phyloP scores from a whole-genome alignment of 2,113 vertebrate genomes.

The Psittacula cyanocephala region DNA sequence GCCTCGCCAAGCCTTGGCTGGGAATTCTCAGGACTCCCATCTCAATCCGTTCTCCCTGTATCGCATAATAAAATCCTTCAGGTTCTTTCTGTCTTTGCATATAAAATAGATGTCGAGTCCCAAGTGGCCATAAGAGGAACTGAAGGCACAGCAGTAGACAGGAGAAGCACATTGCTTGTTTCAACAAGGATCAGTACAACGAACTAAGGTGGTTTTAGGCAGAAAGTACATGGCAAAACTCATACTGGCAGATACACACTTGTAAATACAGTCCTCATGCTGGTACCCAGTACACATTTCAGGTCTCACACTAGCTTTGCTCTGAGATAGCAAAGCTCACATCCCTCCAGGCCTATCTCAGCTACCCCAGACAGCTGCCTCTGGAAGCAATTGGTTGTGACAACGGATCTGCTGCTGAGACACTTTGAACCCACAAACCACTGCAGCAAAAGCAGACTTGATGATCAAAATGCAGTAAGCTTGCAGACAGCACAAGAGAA shows the following conservation, averaged over 20 bases:
- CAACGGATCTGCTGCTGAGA: not conserved
- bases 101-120: not conserved
- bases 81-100: not conserved
- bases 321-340: not conserved
- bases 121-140: not conserved
- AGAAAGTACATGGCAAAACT: rapidly evolving
- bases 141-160: not conserved
- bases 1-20: not conserved
- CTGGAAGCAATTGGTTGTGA: not conserved
- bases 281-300: rapidly evolving
- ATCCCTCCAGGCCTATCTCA: not conserved
- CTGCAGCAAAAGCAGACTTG: rapidly evolving
- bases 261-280: rapidly evolving
- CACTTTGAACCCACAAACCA: not conserved
- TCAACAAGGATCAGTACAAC: rapidly evolving
- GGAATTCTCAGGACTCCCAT: slow-evolving; percentile 8
- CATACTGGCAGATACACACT: rapidly evolving
- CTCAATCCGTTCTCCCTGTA: not conserved
- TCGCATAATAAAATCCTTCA: not conserved
- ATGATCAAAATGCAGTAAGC: not conserved
- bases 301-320: not conserved
- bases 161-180: not conserved
- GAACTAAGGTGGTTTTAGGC: not conserved
- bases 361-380: not conserved
- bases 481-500: not conserved